phyloP scores from a whole-genome alignment of 2,888 invertebrate genomes.

The Incurvaria masculella region DNA sequence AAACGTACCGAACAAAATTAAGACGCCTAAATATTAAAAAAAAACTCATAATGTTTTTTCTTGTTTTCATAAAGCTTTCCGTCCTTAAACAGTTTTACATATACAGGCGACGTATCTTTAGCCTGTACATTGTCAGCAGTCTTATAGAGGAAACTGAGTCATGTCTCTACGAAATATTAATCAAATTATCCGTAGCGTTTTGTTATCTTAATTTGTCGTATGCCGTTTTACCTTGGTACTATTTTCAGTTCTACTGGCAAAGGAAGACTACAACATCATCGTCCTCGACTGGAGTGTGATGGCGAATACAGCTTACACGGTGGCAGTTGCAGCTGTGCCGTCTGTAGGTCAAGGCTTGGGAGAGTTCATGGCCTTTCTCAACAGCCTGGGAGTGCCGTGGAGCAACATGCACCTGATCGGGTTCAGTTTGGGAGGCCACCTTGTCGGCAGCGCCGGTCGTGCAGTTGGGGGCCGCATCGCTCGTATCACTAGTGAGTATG shows the following conservation, averaged over 20 bases:
- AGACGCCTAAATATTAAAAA: too few relatives aligned
- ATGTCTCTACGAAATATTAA: too few relatives aligned
- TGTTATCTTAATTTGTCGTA: too few relatives aligned
- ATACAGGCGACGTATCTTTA: too few relatives aligned
- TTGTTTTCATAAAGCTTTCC: too few relatives aligned
- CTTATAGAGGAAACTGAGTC: too few relatives aligned
- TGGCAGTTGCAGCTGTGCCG: slow-evolving; percentile 27
- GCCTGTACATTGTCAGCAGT: too few relatives aligned
- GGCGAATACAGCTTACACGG: slow-evolving; percentile 31
- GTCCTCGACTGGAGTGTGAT: slow-evolving; percentile 39
- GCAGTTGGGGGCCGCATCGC: slow-evolving; percentile 23
- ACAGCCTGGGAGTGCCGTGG: slow-evolving; percentile 22
- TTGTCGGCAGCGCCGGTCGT: slow-evolving; percentile 37
- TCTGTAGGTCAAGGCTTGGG: slow-evolving; percentile 27
- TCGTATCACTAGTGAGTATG: slow-evolving; percentile 38
- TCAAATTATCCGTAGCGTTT: too few relatives aligned
- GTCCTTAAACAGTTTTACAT: too few relatives aligned
- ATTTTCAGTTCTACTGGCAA: slow-evolving; percentile 29
- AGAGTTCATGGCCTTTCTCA: slow-evolving; percentile 28
- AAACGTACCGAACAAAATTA: too few relatives aligned
- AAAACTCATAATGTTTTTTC: too few relatives aligned
- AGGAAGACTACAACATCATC: slow-evolving; percentile 35
- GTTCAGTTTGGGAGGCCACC: slow-evolving; percentile 44
- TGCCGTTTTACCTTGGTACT: too few relatives aligned
- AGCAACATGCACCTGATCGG: slow-evolving; percentile 37